These are phyloP conservation scores for Ptychochromis oligacanthus DNA, from an alignment of 2,113 vertebrate species.

Conservation along the genomic window DNA sequence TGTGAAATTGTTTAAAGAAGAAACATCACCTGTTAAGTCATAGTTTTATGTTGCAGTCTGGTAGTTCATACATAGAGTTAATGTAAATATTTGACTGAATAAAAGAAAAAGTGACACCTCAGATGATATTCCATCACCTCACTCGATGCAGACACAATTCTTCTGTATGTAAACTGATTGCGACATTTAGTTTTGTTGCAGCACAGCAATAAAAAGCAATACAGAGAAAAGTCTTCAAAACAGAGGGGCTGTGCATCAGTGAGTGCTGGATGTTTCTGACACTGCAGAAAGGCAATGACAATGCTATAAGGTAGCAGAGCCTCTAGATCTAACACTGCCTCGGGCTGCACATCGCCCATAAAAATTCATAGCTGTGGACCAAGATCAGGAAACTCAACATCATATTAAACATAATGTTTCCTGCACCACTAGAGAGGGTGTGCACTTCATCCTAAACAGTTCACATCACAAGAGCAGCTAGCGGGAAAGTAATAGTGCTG, in stretches of 20 bases:
- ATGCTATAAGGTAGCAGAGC: constrained; percentile 45
- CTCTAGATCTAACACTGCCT: constrained; percentile 45
- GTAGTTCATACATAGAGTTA: background rate
- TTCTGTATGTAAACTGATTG: background rate
- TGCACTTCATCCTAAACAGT: background rate
- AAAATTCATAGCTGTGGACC: constrained; percentile 75
- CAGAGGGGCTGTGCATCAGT: constrained; percentile 41
- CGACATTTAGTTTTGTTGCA: constrained; percentile 20
- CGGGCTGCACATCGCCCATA: constrained; percentile 53
- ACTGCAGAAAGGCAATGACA: constrained; percentile 58
- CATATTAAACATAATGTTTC: constrained; percentile 64
- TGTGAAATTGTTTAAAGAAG: background rate
- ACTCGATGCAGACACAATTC: background rate
- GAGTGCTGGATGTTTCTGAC: constrained; percentile 44
- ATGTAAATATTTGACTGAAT: constrained; percentile 10
- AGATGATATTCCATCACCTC: background rate
- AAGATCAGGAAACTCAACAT: constrained; percentile 54
- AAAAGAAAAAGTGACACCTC: background rate
- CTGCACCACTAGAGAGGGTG: constrained; percentile 28
- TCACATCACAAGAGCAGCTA: constrained; percentile 21
- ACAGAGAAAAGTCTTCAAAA: constrained; percentile 33
- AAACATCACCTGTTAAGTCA: background rate
- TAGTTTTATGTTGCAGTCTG: background rate
- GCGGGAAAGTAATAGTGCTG: constrained; percentile 33
- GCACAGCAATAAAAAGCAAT: background rate